phyloP scores from a whole-genome alignment of 53 echinoderm and acorn worm species.

The Mesocentrotus franciscanus region DNA sequence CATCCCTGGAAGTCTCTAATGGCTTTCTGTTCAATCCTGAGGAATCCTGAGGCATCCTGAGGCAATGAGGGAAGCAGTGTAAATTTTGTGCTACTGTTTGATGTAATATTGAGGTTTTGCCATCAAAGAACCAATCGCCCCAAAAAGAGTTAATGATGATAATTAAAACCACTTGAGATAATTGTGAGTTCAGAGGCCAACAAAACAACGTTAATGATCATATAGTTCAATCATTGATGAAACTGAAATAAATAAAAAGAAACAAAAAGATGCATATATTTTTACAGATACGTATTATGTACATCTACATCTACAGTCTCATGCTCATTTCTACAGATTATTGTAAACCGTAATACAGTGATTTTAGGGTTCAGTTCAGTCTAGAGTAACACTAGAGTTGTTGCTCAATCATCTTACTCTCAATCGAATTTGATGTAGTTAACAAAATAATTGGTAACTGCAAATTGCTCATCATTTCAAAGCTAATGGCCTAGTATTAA shows the following conservation, averaged over 20 bases:
- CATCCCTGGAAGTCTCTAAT: background rate
- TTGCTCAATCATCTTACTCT: too few relatives aligned
- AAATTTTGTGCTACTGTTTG: background rate
- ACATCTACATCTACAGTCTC: too few relatives aligned
- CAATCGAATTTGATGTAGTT: too few relatives aligned
- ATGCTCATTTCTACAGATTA: too few relatives aligned
- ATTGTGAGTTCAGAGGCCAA: background rate
- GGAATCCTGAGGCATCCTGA: background rate
- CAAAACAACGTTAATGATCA: background rate
- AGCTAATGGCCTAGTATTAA: too few relatives aligned
- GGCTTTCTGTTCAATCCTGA: background rate
- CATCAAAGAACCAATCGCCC: background rate
- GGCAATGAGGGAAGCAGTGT: background rate
- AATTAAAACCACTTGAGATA: background rate
- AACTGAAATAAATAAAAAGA: background rate
- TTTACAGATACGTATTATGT: too few relatives aligned
- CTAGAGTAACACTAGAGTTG: too few relatives aligned
- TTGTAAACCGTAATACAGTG: too few relatives aligned
- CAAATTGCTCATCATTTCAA: too few relatives aligned
- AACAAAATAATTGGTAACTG: too few relatives aligned
- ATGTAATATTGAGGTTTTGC: background rate
- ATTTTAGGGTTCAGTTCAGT: too few relatives aligned
- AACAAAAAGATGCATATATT: too few relatives aligned
- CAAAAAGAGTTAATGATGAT: background rate
- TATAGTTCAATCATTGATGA: background rate